Evolutionary conservation across 2,797 vertebrate species (phyloP).

Genomic region (Enteromius mattozi): DNA sequence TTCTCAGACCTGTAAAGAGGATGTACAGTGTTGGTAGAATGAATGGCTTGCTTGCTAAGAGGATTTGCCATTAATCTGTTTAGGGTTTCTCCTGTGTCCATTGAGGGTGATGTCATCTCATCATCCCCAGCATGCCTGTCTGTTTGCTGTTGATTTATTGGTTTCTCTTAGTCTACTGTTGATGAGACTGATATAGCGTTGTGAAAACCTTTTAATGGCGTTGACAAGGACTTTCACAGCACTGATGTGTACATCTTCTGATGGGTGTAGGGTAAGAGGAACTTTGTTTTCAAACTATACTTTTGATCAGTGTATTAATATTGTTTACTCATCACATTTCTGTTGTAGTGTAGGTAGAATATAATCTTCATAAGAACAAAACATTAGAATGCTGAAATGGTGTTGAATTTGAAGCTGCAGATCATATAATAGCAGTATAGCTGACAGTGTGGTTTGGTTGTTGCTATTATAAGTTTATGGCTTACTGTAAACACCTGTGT

Average conservation of each 20-base stretch:
- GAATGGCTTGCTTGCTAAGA: constrained; percentile 69
- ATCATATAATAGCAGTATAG: not conserved
- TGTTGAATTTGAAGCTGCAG: not conserved
- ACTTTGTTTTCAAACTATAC: not conserved
- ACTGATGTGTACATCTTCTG: constrained; percentile 47
- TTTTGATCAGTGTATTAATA: not conserved
- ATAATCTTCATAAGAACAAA: not conserved
- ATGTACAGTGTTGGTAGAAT: constrained; percentile 61
- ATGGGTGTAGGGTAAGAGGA: constrained; percentile 69
- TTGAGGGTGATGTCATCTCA: constrained; percentile 56
- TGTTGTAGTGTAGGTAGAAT: not conserved
- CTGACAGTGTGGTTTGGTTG: not conserved
- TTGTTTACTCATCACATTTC: not conserved
- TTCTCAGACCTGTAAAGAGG: constrained; percentile 59
- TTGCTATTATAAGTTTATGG: not conserved
- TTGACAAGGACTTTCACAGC: constrained; percentile 59
- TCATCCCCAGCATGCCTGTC: constrained; percentile 58
- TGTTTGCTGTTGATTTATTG: constrained; percentile 55
- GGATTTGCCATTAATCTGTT: constrained; percentile 76
- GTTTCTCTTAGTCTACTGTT: constrained; percentile 14
- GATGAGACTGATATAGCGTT: constrained; percentile 5
- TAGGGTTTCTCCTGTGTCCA: constrained; percentile 68
- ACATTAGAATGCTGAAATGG: not conserved
- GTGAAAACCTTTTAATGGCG: constrained; percentile 58
- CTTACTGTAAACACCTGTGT: constrained; percentile 8